Base-by-base conservation (phyloP, 2,888 invertebrate genomes). In the Dione vanillae region DNA sequence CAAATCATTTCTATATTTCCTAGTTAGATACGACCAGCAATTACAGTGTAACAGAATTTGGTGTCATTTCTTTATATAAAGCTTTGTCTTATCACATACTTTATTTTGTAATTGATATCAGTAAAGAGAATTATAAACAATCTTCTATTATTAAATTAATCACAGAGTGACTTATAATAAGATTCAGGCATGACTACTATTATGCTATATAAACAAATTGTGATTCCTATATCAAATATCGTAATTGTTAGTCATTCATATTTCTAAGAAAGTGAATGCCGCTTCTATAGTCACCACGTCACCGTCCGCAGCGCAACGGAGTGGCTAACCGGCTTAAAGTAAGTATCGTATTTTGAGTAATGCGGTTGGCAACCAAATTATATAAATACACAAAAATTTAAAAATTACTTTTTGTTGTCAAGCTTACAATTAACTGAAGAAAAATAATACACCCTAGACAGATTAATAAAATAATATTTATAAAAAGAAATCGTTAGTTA, bases 1-100 rank as follows among this genome's bases (percentile, higher is more conserved):
- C 82, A 76, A 76, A 79, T 80, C 79, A 78, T 76, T 73, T 81
- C 71, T 73, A 78, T 74, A 82, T 85, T 90, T 89, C 87, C 90
- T 87, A 73, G 73, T 78, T 80, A 80, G 85, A 87, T 87, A 87
- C 11, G 40, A 47, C 52, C 40, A 19, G 16, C 45, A 61, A 61
- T 61, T 45, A 61, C 45, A 27, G 45, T 35, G 20, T 16, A 27
- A 27, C 16, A 27, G n/a, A 45, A 45, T 43, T 45, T 43, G n/a
- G 27, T 61, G n/a, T 45, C 9, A 45, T n/a, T 61, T 45, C n/a
- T 61, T 27, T 45, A 40, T 56, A 37, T 16, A 27, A 27, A 27
- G 27, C 27, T 8, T 9, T 1, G 45, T 45, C 43, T 61, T 61
- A 61, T 61, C 61, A 45, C 45, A 45, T 45, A 0, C n/a, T 61